phyloP scores from a whole-genome alignment of 2,113 vertebrate species.

The Coptodon rendalli region DNA sequence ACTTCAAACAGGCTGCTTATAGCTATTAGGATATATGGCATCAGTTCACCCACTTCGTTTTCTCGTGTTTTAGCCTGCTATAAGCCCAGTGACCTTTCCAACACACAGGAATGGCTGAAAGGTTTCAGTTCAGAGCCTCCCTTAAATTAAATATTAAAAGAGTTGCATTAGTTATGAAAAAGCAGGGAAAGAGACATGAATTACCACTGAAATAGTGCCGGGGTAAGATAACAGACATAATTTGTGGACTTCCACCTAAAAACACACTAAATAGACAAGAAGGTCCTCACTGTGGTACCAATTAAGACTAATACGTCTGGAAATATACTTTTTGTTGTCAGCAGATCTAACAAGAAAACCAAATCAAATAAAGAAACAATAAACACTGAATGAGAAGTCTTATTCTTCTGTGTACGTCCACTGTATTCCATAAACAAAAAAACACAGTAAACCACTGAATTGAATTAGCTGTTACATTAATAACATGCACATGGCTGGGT shows the following conservation, averaged over 20 bases:
- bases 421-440: neutral
- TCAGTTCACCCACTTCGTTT: constrained; percentile 28
- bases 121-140: neutral
- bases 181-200: neutral
- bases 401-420: neutral
- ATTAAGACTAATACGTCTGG: neutral
- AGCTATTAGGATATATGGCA: constrained; percentile 24
- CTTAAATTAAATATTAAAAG: neutral
- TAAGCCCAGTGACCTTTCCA: constrained; percentile 48
- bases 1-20: constrained; percentile 48
- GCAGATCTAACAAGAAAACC: neutral
- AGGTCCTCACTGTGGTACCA: neutral
- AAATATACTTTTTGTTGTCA: neutral
- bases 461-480: neutral
- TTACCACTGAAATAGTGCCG: neutral
- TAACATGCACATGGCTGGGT: neutral
- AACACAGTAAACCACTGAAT: neutral
- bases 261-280: neutral
- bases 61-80: constrained; percentile 12
- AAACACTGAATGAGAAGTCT: neutral
- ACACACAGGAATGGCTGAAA: neutral
- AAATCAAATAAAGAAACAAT: neutral
- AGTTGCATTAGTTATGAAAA: neutral
- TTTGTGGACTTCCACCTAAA: neutral
- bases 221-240: neutral